phyloP scores from a whole-genome alignment of 2,797 vertebrate genomes.

The Monodelphis domestica region DNA sequence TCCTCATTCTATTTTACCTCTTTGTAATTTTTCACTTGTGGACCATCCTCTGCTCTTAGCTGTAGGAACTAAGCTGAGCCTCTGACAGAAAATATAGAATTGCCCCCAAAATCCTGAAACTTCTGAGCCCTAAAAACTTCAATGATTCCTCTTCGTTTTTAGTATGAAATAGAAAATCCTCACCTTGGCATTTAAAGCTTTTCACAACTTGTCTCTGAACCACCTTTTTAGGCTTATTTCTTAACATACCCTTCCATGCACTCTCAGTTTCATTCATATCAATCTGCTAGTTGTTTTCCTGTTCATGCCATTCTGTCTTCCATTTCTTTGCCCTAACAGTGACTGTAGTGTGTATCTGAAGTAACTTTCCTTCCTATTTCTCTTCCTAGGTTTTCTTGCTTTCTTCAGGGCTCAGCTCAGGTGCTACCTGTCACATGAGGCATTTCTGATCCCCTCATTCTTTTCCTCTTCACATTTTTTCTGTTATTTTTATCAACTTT shows the following conservation, averaged over 20 bases:
- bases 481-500: background rate
- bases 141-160: background rate
- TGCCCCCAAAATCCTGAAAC: too few species aligned
- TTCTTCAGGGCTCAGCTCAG: background rate
- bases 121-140: background rate
- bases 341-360: background rate
- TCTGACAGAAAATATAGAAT: background rate
- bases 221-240: background rate
- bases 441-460: background rate
- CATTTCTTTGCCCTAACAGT: background rate
- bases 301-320: background rate
- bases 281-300: background rate
- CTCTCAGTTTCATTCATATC: background rate
- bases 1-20: background rate
- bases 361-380: background rate
- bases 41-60: background rate
- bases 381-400: background rate
- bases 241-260: background rate
- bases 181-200: background rate
- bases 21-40: background rate
- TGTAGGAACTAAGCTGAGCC: background rate
- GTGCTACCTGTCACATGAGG: background rate
- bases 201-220: background rate
- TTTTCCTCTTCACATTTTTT: background rate
- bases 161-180: background rate